Conservation (phyloP, 2,888 invertebrate species). For the Aphrophora alni region DNA sequence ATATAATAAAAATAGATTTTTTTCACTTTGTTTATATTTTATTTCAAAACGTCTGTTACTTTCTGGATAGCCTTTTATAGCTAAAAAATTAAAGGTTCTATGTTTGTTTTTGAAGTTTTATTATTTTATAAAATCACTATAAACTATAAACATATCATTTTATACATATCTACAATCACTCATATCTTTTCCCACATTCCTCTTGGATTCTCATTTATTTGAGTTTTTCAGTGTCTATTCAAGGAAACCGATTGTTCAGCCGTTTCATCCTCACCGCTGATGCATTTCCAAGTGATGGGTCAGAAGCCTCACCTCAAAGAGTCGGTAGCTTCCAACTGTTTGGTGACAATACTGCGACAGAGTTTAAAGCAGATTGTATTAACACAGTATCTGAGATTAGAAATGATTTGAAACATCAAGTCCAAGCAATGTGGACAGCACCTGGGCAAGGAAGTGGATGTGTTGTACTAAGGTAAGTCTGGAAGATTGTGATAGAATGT, state of each 20-base stretch:
- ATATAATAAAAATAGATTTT: no score
- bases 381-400: slow-evolving; percentile 85
- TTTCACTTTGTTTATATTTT: no score
- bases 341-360: slow-evolving; percentile 58
- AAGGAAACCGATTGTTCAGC: slow-evolving; percentile 12
- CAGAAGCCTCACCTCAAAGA: slow-evolving; percentile 25
- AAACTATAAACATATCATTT: no score
- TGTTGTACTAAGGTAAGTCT: slow-evolving; percentile 21
- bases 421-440: slow-evolving; percentile 92
- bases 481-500: no score
- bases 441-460: slow-evolving; percentile 22
- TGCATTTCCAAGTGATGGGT: slow-evolving; percentile 22
- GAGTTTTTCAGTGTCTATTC: slow-evolving; percentile 13
- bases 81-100: no score
- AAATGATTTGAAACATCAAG: slow-evolving; percentile 79
- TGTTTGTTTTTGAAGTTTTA: no score
- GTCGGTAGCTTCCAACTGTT: slow-evolving; percentile 45
- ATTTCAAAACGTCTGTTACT: no score
- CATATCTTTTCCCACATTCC: no score
- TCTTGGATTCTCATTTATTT: no score
- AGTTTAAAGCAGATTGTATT: slow-evolving; percentile 82
- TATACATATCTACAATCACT: no score
- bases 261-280: slow-evolving; percentile 28
- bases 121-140: no score
- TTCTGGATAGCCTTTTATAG: no score